Evolutionary conservation across 1,140 invertebrate genomes (phyloP), one percentile per base, ranked within the genome.

Genomic region (Hyposmocoma kahamanoa): DNA sequence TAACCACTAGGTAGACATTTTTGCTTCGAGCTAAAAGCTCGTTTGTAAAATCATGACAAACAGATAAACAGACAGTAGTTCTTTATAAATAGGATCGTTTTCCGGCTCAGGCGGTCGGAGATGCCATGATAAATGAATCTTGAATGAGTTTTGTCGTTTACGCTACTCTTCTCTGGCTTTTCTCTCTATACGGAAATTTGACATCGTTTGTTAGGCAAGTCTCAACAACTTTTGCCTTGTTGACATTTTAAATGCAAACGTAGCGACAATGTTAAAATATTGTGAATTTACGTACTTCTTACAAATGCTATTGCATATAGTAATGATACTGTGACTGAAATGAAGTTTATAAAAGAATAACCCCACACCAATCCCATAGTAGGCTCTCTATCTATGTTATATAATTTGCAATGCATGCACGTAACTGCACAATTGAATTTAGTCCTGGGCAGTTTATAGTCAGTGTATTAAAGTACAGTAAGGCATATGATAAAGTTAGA

Each of bases 101-200:
- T 36, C 32, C n/a, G 32, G 32, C 13, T 17, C 13, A n/a, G 18
- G 32, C 13, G 32, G 32, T 36, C 18, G 15, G 32, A 36, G 32
- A 36, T 36, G 15, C 32, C 13, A 36, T 36, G 32, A 36, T 36
- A 36, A 36, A 36, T 36, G 32, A 36, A 17, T 36, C 10, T 36
- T 36, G 32, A 36, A 36, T 36, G 32, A 36, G 32, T 36, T 36
- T 36, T 36, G 32, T 36, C 32, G 32, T 36, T 36, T 36, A 36
- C 18, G 32, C 13, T 36, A 6, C 32, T 36, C 32, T 36, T 17
- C 32, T 36, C 32, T 17, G 32, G 13, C 32, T 36, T n/a, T n/a
- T 36, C 32, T 36, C 32, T 36, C 24, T 36, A 36, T 17, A 36
- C 32, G 32, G 15, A 36, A 36, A 36, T 36, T 36, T 17, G 18